Evolutionary conservation across 2,113 vertebrate species (phyloP).

Genomic region (Lota lota): DNA sequence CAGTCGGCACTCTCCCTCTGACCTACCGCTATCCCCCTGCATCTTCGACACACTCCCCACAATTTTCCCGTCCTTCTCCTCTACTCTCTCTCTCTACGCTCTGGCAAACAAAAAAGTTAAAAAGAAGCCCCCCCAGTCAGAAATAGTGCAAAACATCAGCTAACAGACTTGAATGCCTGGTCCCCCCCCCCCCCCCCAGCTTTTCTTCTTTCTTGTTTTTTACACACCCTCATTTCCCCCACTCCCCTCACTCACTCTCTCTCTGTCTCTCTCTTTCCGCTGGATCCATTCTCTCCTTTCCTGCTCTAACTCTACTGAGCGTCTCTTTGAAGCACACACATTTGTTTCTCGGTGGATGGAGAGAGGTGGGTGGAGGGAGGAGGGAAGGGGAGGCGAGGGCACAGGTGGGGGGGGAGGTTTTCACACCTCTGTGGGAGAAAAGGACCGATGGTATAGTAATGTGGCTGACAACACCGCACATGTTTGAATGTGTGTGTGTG

Average conservation of each 20-base stretch:
- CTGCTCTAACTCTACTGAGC: constrained; percentile 28
- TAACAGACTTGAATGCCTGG: constrained; percentile 70
- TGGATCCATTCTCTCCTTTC: constrained; percentile 14
- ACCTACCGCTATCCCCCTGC: too few species aligned
- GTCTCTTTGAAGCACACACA: constrained; percentile 23
- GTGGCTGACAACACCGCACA: constrained; percentile 55
- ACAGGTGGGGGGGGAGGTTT: constrained; percentile 68
- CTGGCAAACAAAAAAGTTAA: not conserved
- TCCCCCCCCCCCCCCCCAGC: too few species aligned
- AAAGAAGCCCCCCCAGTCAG: too few species aligned
- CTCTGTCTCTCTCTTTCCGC: constrained; percentile 1
- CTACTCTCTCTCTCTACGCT: too few species aligned
- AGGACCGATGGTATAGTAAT: constrained; percentile 82
- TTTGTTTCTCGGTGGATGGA: constrained; percentile 78
- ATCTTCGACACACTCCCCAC: too few species aligned
- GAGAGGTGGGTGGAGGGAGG: constrained; percentile 81
- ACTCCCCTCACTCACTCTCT: not conserved
- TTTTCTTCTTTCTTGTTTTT: constrained; percentile 38
- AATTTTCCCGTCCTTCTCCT: too few species aligned
- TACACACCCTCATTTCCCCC: not conserved
- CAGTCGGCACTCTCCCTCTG: too few species aligned
- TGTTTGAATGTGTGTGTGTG: constrained; percentile 30
- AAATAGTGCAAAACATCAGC: constrained; percentile 1
- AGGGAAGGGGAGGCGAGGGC: constrained; percentile 67
- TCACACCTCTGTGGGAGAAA: constrained; percentile 77